Conservation (phyloP, 1,140 invertebrate species). For the Cydia pomonella region DNA sequence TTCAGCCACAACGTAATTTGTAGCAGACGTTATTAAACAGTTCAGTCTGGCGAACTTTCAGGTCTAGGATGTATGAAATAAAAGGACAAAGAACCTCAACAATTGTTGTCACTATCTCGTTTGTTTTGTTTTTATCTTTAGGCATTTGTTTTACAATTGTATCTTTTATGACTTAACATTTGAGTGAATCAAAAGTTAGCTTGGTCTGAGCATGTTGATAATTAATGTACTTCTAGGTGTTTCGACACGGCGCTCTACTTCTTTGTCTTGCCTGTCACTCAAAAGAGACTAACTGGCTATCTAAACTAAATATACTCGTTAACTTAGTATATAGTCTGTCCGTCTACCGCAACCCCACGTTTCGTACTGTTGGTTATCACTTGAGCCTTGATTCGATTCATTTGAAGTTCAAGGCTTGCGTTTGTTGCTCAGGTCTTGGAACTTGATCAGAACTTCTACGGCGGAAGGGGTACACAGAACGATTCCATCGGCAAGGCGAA, state of each 20-base stretch:
- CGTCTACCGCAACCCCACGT: neutral
- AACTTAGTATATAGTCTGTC: neutral
- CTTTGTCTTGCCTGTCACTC: neutral
- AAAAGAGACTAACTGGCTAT: neutral
- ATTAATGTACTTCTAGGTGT: neutral
- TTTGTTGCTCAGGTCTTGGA: neutral
- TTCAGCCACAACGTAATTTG: conserved; percentile 39
- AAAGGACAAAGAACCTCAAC: conserved; percentile 17
- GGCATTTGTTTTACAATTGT: neutral
- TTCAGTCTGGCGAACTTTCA: conserved; percentile 42
- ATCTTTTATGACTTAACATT: conserved; percentile 2
- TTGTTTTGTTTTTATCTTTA: neutral
- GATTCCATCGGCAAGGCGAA: neutral
- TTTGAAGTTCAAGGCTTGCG: neutral
- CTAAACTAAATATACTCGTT: neutral
- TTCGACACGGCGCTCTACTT: neutral
- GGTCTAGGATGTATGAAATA: conserved; percentile 38
- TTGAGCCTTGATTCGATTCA: neutral
- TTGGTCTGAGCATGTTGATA: neutral
- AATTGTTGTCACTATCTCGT: conserved; percentile 10
- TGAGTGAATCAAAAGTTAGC: neutral
- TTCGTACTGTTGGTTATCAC: neutral
- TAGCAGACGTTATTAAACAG: conserved; percentile 44
- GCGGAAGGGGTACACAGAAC: neutral
- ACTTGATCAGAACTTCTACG: neutral